Base-by-base conservation (phyloP, 1,140 invertebrate species). In the Drosophila gunungcola region DNA sequence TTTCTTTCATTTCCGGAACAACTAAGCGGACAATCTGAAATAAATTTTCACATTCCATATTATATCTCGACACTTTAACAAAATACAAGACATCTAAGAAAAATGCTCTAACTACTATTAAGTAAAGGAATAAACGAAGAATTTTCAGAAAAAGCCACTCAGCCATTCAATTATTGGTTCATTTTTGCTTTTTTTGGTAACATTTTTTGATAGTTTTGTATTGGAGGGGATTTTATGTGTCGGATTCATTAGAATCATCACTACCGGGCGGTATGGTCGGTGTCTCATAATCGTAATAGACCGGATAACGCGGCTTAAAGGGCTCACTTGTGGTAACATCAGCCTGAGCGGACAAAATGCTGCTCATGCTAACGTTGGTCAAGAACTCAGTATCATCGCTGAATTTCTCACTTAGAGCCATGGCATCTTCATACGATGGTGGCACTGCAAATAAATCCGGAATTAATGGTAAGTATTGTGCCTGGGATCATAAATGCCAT, bases 191-290 rank as follows among this genome's bases (percentile, higher is more conserved):
- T 49, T 58, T 53, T 65, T 53, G 60, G 32, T 45, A 72, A 43
- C 43, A 72, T 39, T 58, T 60, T 51, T 42, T 42, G 36, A 25
- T 54, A 58, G 16, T 65, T 78, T 29, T 72, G 53, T 65, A 60
- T 73, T 64, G 61, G 61, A 69, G 42, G 51, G 63, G 36, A 34
- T 57, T 70, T 86, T 88, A 88, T 77, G 80, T 88, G 80, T 88
- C 84, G 84, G 84, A 89, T 89, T 88, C 84, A 89, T 83, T 90
- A 62, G 88, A 91, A 91, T 91, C 91, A 89, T 91, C 91, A 91
- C 90, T 91, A 91, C 91, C 91, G 88, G 91, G 91, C 88, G 91
- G 91, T 91, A 91, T 91, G 74, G 85, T 91, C 73, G 91, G 91
- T 77, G 91, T 92, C 78, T 92, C 91, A 72, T 92, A 92, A 60